Conservation (phyloP, 2,113 vertebrate species). For the Argyrosomus japonicus region DNA sequence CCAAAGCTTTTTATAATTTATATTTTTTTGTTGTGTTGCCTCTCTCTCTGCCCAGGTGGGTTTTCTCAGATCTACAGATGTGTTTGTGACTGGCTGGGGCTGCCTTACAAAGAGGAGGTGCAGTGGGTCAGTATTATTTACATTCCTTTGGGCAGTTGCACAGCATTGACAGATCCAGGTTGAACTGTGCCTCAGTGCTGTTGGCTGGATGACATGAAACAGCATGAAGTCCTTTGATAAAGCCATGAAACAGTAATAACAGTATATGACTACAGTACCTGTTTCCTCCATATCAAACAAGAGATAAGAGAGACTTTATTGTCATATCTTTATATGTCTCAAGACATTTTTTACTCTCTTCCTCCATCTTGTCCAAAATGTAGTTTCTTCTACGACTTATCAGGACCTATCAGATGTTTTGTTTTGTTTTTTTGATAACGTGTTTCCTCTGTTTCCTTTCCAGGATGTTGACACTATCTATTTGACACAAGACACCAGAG, state of each 20-base stretch:
- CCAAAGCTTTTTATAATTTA: no score
- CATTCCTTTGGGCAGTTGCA: neutral
- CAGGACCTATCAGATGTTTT: no score
- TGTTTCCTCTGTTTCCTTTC: slow-evolving; percentile 10
- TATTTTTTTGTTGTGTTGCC: neutral
- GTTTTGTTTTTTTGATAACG: neutral
- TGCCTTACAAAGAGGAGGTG: slow-evolving; percentile 95
- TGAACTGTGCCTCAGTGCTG: neutral
- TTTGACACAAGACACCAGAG: slow-evolving; percentile 95
- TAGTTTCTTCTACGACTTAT: neutral
- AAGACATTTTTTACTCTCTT: neutral
- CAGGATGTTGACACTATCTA: slow-evolving; percentile 99
- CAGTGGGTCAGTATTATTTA: slow-evolving; percentile 91
- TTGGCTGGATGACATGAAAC: slow-evolving; percentile 15
- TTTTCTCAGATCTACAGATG: slow-evolving; percentile 98
- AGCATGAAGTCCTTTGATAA: slow-evolving; percentile 30
- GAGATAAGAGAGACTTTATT: no score
- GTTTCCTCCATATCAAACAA: neutral
- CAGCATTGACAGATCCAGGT: neutral
- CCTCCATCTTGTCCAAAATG: neutral
- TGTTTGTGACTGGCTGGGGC: slow-evolving; percentile 96
- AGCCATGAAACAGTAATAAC: neutral
- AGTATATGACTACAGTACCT: neutral
- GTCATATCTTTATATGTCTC: neutral
- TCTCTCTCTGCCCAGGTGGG: slow-evolving; percentile 86